A percentile compares a stretch with the other conserved stretches of the same genome.
Evolutionary conservation across 2,888 invertebrate genomes (phyloP).

Genomic region (Synergus japonicus): DNA sequence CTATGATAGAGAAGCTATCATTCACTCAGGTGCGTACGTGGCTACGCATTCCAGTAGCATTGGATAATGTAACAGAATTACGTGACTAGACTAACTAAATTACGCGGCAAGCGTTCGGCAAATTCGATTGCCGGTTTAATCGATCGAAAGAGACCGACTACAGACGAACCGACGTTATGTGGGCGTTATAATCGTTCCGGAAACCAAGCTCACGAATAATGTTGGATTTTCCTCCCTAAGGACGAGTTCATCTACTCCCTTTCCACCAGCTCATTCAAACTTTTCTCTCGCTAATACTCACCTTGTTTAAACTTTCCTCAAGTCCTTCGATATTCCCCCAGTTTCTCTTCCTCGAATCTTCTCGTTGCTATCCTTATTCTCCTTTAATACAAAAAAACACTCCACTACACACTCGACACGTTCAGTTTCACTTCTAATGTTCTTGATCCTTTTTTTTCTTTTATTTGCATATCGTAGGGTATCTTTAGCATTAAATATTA

Average conservation of each 20-base stretch:
- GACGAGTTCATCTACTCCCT: conserved; percentile 8
- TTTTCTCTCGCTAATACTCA: conserved; percentile 33
- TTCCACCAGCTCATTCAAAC: conserved; percentile 36
- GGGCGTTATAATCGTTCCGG: conserved; percentile 24
- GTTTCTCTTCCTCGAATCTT: not conserved
- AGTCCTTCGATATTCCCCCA: conserved; percentile 27
- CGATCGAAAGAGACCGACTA: conserved; percentile 41
- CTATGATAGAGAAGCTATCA: conserved; percentile 18
- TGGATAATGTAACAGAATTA: conserved; percentile 44
- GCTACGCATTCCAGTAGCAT: conserved; percentile 23
- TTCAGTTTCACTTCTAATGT: conserved; percentile 9
- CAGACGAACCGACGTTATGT: conserved; percentile 27
- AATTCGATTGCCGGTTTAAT: conserved; percentile 46
- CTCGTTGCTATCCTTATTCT: not conserved
- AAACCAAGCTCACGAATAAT: conserved; percentile 34
- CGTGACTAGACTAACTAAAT: conserved; percentile 46
- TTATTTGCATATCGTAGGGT: not conserved
- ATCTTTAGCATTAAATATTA: too few relatives aligned
- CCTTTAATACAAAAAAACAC: not conserved
- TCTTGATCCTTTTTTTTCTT: not conserved
- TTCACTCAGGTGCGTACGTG: conserved; percentile 35
- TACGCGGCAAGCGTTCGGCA: conserved; percentile 43
- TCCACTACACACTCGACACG: not conserved
- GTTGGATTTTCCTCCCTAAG: conserved; percentile 32
- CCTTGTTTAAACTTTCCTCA: conserved; percentile 34